These are phyloP conservation scores for Lepisosteus oculatus DNA, from an alignment of 2,113 vertebrate species.

Conservation along the genomic window DNA sequence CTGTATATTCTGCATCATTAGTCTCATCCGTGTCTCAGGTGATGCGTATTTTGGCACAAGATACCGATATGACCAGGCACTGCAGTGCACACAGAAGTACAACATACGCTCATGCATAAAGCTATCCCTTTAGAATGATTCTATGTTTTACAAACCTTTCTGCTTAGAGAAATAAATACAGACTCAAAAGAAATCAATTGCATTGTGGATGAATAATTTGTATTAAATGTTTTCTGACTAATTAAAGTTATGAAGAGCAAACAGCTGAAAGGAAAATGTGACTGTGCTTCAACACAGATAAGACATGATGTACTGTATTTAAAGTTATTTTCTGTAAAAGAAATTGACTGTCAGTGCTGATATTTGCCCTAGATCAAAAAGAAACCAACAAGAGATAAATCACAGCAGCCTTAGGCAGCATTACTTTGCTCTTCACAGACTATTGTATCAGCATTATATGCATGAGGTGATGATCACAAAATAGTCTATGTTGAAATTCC, in stretches of 20 bases:
- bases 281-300: neutral
- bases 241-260: slow-evolving; percentile 10
- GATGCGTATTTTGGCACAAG: slow-evolving; percentile 3
- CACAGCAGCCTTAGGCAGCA: slow-evolving; percentile 41
- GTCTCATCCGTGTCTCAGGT: neutral
- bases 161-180: neutral
- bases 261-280: slow-evolving; percentile 14
- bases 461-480: slow-evolving; percentile 23
- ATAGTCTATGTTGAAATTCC: too few relatives aligned
- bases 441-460: slow-evolving; percentile 39
- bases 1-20: neutral
- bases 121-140: neutral
- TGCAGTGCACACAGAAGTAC: neutral
- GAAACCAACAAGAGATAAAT: slow-evolving; percentile 29
- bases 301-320: slow-evolving; percentile 2
- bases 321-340: slow-evolving; percentile 16
- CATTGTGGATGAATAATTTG: slow-evolving; percentile 7
- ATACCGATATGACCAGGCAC: slow-evolving; percentile 3
- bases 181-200: slow-evolving; percentile 8
- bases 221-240: neutral
- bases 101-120: slow-evolving; percentile 2
- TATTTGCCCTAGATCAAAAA: slow-evolving; percentile 14
- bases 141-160: neutral
- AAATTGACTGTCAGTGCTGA: slow-evolving; percentile 5
- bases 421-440: slow-evolving; percentile 25